A percentile compares a stretch with the other conserved stretches of the same genome.
Conservation (phyloP, 1,140 invertebrate species). For the Lepidurus arcticus region DNA sequence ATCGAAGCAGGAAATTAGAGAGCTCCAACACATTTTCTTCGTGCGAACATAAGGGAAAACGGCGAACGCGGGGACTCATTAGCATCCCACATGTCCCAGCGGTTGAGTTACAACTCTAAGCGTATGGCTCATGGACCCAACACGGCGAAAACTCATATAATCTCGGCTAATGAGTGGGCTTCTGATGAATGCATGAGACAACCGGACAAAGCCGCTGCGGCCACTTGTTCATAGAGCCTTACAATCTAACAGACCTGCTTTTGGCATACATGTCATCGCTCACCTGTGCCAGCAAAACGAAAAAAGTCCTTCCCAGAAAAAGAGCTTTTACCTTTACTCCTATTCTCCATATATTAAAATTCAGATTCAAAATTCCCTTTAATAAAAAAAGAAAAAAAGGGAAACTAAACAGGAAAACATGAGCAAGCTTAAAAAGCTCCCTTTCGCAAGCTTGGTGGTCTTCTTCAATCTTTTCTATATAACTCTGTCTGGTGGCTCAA, state of each 20-base stretch:
- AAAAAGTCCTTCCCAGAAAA: neutral
- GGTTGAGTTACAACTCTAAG: neutral
- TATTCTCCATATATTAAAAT: neutral
- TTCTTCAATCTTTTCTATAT: slow-evolving; percentile 22
- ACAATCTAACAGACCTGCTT: neutral
- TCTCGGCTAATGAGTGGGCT: slow-evolving; percentile 11
- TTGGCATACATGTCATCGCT: slow-evolving; percentile 9
- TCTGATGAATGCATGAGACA: slow-evolving; percentile 9
- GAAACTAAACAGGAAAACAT: slow-evolving; percentile 11
- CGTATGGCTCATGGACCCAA: neutral
- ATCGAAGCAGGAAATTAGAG: neutral
- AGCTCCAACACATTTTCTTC: neutral
- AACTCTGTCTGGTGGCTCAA: slow-evolving; percentile 1
- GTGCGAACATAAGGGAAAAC: neutral
- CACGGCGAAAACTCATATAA: slow-evolving; percentile 19
- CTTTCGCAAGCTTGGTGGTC: slow-evolving; percentile 17
- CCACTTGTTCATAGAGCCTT: neutral
- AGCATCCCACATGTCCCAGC: neutral
- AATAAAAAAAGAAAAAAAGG: neutral
- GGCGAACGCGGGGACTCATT: slow-evolving; percentile 7
- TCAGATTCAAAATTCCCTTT: neutral
- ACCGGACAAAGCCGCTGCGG: neutral
- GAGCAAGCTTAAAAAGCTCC: slow-evolving; percentile 15
- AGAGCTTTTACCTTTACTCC: neutral
- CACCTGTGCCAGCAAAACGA: neutral